Percentiles rank a stretch among this genome's conserved stretches.
Conservation (phyloP, 2,797 vertebrate genomes). For the Acrocephalus scirpaceus region DNA sequence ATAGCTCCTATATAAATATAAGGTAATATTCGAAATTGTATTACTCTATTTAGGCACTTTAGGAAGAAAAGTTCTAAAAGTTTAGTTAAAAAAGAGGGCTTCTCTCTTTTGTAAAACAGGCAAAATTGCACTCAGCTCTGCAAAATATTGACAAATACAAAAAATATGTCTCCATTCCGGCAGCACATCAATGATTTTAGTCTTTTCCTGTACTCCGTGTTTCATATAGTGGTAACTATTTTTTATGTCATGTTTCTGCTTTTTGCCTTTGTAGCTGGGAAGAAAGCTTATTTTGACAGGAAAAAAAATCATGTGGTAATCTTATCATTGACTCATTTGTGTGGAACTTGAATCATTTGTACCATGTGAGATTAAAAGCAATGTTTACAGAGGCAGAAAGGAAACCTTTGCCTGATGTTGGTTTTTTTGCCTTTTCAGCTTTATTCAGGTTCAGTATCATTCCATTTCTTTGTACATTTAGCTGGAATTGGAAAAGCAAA, state of each 20-base stretch:
- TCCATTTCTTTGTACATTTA: not conserved
- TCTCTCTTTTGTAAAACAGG: not conserved
- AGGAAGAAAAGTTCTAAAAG: not conserved
- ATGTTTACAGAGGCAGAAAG: not conserved
- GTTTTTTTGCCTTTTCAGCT: not conserved
- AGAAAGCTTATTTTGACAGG: constrained; percentile 22
- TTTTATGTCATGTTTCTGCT: not conserved
- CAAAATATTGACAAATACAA: not conserved
- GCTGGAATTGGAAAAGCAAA: not conserved
- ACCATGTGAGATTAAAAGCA: not conserved
- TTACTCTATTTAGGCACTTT: not conserved
- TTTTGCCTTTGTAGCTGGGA: not conserved
- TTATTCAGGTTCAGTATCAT: not conserved
- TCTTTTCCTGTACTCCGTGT: not conserved
- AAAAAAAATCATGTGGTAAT: not conserved
- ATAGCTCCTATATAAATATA: not conserved
- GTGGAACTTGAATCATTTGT: not conserved
- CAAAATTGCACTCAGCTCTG: not conserved
- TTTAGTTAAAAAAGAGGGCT: not conserved
- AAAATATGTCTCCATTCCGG: not conserved
- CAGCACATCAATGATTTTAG: not conserved
- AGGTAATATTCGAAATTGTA: not conserved
- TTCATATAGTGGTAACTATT: not conserved
- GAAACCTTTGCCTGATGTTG: not conserved
- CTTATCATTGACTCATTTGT: constrained; percentile 28